Percentiles rank a stretch among this genome's conserved stretches.
These are phyloP conservation scores for Apamea anceps DNA, from an alignment of 2,888 invertebrate species.

Conservation along the genomic window DNA sequence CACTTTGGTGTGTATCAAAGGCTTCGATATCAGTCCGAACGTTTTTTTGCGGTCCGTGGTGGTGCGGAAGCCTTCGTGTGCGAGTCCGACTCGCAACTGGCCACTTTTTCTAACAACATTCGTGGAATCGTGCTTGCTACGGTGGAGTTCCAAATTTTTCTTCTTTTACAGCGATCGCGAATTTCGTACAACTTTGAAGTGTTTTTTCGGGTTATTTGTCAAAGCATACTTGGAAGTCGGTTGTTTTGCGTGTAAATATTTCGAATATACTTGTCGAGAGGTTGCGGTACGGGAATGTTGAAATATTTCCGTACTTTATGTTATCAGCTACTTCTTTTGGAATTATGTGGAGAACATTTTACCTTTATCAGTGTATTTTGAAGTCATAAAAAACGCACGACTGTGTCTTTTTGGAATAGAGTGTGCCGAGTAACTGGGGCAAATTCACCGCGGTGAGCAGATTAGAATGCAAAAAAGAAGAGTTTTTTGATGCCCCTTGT, in stretches of 20 bases:
- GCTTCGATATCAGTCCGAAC: not conserved
- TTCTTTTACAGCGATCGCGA: constrained; percentile 33
- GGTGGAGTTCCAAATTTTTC: constrained; percentile 33
- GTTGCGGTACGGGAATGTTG: constrained; percentile 37
- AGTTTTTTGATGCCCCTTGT: not conserved
- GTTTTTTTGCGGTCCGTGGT: not conserved
- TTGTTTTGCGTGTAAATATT: constrained; percentile 61
- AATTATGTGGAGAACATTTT: constrained; percentile 11
- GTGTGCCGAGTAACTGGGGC: not conserved
- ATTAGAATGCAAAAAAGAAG: not conserved
- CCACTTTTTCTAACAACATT: constrained; percentile 41
- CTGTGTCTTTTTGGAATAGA: not conserved
- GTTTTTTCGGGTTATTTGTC: constrained; percentile 54
- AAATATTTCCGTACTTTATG: constrained; percentile 34
- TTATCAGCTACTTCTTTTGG: constrained; percentile 30
- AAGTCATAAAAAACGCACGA: not conserved
- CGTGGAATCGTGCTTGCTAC: constrained; percentile 34
- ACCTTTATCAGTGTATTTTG: constrained; percentile 9
- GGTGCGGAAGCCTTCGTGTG: not conserved
- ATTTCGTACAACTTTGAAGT: constrained; percentile 50
- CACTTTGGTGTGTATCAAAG: not conserved
- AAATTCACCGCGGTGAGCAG: not conserved
- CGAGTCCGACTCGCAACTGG: not conserved
- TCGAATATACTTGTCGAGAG: constrained; percentile 44
- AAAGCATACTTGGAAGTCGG: constrained; percentile 65